phyloP scores from a whole-genome alignment of 2,888 invertebrate species.

The Dugesia japonica region DNA sequence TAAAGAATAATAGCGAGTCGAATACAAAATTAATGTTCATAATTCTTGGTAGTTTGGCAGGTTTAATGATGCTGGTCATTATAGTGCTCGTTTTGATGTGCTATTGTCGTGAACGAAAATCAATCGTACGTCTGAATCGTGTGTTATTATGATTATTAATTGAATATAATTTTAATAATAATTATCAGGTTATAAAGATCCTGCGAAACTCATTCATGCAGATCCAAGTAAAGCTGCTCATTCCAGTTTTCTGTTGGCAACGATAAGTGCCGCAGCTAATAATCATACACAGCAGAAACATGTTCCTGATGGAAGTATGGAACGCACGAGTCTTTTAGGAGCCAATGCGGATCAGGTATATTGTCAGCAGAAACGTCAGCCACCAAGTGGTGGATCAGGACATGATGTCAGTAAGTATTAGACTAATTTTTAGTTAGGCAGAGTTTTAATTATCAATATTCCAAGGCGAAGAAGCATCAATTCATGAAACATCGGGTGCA shows the following conservation, averaged over 20 bases:
- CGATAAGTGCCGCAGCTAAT: not conserved
- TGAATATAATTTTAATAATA: not conserved
- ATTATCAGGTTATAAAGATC: conserved; percentile 25
- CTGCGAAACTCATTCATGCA: conserved; percentile 23
- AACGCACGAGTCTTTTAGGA: not conserved
- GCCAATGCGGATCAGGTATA: conserved; percentile 1
- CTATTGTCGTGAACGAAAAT: conserved; percentile 11
- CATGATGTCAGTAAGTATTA: conserved; percentile 16
- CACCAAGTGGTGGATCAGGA: conserved; percentile 25
- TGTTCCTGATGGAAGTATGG: conserved; percentile 17
- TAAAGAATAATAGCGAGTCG: not conserved
- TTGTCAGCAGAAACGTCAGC: conserved; percentile 20
- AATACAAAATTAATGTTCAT: conserved; percentile 26
- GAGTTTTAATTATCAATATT: too few relatives aligned
- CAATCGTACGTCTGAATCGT: not conserved
- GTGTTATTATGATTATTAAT: not conserved
- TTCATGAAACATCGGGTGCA: not conserved
- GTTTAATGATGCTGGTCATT: conserved; percentile 25
- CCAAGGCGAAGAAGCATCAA: not conserved
- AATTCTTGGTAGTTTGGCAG: conserved; percentile 25
- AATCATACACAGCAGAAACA: conserved; percentile 7
- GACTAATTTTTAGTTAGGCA: not conserved
- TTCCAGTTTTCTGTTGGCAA: conserved; percentile 24
- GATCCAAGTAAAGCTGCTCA: not conserved
- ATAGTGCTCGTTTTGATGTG: conserved; percentile 16